A percentile compares a stretch with the other conserved stretches of the same genome.
These are phyloP conservation scores for Philopedon plagiatum DNA, from an alignment of 2,888 invertebrate species.

Conservation along the genomic window DNA sequence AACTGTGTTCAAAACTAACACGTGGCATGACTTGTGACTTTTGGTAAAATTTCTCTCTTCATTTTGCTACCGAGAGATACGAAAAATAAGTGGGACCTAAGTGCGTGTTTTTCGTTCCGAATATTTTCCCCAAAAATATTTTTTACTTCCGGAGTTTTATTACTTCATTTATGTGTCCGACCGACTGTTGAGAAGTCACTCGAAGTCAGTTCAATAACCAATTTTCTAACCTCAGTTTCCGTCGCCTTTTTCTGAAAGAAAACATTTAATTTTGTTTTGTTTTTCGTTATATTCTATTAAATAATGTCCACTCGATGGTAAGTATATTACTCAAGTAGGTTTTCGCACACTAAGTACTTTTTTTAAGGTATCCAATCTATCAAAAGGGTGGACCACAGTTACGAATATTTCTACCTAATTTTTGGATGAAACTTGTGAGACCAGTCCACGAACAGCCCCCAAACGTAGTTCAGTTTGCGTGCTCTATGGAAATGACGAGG, in stretches of 20 bases:
- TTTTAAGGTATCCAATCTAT: constrained; percentile 88
- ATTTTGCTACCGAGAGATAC: no score
- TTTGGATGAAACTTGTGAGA: constrained; percentile 94
- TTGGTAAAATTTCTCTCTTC: no score
- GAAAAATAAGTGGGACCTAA: no score
- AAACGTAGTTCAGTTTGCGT: constrained; percentile 89
- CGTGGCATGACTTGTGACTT: no score
- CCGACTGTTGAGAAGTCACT: no score
- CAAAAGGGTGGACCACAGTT: constrained; percentile 95
- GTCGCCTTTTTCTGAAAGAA: no score
- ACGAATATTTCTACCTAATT: constrained; percentile 93
- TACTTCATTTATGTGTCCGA: not conserved
- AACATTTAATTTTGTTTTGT: not conserved
- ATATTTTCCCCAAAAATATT: no score
- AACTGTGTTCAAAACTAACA: no score
- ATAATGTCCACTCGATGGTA: constrained; percentile 42
- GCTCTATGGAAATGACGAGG: constrained; percentile 95
- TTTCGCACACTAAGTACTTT: not conserved
- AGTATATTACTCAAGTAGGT: not conserved
- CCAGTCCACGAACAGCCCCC: constrained; percentile 78
- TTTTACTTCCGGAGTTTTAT: not conserved
- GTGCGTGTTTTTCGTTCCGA: no score
- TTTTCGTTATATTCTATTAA: not conserved
- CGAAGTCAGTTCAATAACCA: no score
- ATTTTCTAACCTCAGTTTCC: not conserved